Base-by-base conservation (phyloP, 37 sponge, comb jelly and placozoan genomes). In the Tethya wilhelma region DNA sequence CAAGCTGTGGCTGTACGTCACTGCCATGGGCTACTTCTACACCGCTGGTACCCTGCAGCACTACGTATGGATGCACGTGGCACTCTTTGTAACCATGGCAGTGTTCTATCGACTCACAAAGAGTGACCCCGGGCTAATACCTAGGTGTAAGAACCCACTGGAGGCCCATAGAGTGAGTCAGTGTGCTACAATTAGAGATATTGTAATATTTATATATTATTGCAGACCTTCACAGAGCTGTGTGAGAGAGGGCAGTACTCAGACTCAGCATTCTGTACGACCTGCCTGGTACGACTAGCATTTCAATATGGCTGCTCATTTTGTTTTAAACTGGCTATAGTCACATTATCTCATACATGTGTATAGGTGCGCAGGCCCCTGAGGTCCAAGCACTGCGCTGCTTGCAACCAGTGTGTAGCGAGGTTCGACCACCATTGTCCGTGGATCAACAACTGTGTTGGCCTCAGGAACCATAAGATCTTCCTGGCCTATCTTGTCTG, bases 371-470 rank as follows among this genome's bases (percentile, higher is more conserved):
- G 84, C 8, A 73, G 90, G 23, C 98, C 98, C 67, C 66, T 95
- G 20, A 84, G 98, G 25, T 93, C 93, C 59, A 98, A 98, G 67
- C 98, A 98, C 69, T 98, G 98, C 72, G 75, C 86, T 26, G 87
- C 95, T 0, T 98, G 98, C 44, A 83, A 96, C 68, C 77, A 84
- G 29, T 98, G 98, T 79, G 98, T 98, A 31, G 93, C 96, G 0
- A 75, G 79, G 73, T 93, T 96, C 41, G 98, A 98, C 53, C 98
- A 98, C 69, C 98, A 98, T 63, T 98, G 98, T 42, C 96, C 96
- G 29, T 98, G 97, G 93, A 81, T 93, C 5, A 83, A 89, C 63
- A 98, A 93, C 74, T 98, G 98, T 64, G 79, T 98, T 9, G 98
- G 91, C 40, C 67, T 71, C 19, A 56, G 74, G 40, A 91, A 91